Conservation (phyloP, 2,888 invertebrate genomes). For the Linyphia triangularis region DNA sequence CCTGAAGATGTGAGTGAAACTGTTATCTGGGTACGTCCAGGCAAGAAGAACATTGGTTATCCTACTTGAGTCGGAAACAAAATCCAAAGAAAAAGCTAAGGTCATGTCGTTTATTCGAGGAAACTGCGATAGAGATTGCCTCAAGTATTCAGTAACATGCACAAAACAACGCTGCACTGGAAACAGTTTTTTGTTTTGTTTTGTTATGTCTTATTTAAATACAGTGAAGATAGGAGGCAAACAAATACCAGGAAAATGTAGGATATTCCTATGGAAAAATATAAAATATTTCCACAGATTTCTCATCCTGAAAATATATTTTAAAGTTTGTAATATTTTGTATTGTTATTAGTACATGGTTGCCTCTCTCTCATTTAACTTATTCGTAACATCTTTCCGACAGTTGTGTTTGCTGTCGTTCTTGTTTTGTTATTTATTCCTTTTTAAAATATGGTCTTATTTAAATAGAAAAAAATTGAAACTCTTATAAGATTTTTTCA, state of each 20-base stretch:
- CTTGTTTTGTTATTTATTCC: too few relatives aligned
- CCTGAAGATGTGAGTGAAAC: constrained; percentile 2
- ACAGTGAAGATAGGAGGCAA: constrained; percentile 49
- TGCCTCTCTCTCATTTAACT: constrained; percentile 16
- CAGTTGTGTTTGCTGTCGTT: too few relatives aligned
- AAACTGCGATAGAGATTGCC: constrained; percentile 16
- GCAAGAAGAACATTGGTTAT: constrained; percentile 6
- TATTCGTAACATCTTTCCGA: background rate
- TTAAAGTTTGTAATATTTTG: background rate
- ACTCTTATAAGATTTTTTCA: too few relatives aligned
- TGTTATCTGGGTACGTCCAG: background rate
- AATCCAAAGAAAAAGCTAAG: background rate
- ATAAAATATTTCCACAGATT: constrained; percentile 52
- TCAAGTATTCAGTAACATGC: constrained; percentile 39
- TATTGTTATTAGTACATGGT: constrained; percentile 13
- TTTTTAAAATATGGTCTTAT: too few relatives aligned
- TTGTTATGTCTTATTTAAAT: constrained; percentile 56
- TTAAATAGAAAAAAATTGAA: too few relatives aligned
- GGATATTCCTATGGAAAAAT: constrained; percentile 12
- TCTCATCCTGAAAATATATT: constrained; percentile 54
- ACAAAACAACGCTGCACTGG: constrained; percentile 27
- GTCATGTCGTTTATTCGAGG: background rate
- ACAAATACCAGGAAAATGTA: constrained; percentile 43
- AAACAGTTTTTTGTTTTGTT: too few relatives aligned
- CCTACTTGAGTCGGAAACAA: background rate